Base-by-base conservation (phyloP, 2,888 invertebrate genomes). In the Mythimna impura region DNA sequence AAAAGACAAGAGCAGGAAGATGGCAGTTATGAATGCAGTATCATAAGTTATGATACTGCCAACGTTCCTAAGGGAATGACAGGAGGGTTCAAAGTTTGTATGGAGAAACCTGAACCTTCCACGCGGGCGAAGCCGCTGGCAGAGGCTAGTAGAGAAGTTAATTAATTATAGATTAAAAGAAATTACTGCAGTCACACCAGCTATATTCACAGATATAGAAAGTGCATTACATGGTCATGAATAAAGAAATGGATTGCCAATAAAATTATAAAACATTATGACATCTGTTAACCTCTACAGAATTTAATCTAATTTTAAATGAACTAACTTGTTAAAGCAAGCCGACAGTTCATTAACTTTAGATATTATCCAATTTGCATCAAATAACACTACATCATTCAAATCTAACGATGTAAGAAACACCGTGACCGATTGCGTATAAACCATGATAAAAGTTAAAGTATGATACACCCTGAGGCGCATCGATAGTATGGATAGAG, bases 371-470 rank as follows among this genome's bases (percentile, higher is more conserved):
- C 65, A 60, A 78, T 85, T 83, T 71, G 75, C 80, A 73, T 70
- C 34, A 43, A 66, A 78, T 64, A 66, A 70, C 70, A 79, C 71
- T 78, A 50, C 40, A 75, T 71, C 63, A 68, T 66, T 71, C 10
- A 57, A 60, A 62, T 70, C 55, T 82, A 82, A 83, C 82, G 82
- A 84, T 76, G 34, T 63, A 55, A 67, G 60, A 73, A 82, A 67
- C 55, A 73, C 70, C 67, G 65, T 78, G 73, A 72, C 76, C 55
- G 76, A 73, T 78, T 64, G 61, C 55, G 34, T 82, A 81, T 66
- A 54, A 47, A 55, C 54, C 58, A 52, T 34, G 71, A 60, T 71
- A 70, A 69, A 73, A 61, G 25, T n/a, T 60, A 68, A 73, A 50
- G 36, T 66, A 60, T 75, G 57, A 17, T 54, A 61, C 20, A 57